A percentile compares a stretch with the other conserved stretches of the same genome.
phyloP scores from a whole-genome alignment of 2,797 vertebrate species.

The Channa striata region DNA sequence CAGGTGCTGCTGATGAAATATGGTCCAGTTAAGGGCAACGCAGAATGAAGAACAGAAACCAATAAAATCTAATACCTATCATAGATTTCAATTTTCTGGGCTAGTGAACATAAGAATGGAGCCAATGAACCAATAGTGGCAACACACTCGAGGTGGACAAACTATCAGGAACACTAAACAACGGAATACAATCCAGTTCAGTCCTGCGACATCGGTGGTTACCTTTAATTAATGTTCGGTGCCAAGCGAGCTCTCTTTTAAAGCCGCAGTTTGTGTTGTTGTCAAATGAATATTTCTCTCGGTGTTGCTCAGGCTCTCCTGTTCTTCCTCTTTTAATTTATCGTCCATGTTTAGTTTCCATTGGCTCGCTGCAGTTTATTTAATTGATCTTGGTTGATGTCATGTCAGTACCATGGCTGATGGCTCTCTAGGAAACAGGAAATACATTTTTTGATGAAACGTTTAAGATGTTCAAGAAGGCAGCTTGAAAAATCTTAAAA shows the following conservation, averaged over 20 bases:
- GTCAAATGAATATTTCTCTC: conserved; percentile 1
- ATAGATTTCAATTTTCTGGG: conserved; percentile 67
- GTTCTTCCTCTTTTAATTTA: conserved; percentile 3
- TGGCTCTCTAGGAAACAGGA: too few species aligned
- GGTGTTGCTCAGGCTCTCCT: neutral
- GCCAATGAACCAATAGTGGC: conserved; percentile 31
- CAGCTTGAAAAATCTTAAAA: too few species aligned
- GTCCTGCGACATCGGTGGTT: neutral
- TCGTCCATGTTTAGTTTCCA: neutral
- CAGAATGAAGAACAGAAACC: conserved; percentile 40
- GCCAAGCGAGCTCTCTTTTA: conserved; percentile 1
- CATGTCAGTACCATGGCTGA: too few species aligned
- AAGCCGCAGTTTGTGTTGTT: neutral
- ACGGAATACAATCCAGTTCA: conserved; percentile 18
- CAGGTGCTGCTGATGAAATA: conserved; percentile 47
- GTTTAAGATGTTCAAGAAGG: too few species aligned
- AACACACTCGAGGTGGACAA: conserved; percentile 32
- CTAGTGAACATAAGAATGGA: conserved; percentile 50
- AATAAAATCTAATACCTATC: conserved; percentile 62
- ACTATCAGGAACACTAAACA: conserved; percentile 26
- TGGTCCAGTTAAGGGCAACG: conserved; percentile 33
- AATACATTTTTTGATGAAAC: too few species aligned
- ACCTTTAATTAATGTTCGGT: conserved; percentile 12
- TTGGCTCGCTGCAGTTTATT: neutral
- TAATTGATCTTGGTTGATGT: too few species aligned